Evolutionary conservation across 2,797 vertebrate genomes (phyloP).

Genomic region (Siniperca scherzeri): DNA sequence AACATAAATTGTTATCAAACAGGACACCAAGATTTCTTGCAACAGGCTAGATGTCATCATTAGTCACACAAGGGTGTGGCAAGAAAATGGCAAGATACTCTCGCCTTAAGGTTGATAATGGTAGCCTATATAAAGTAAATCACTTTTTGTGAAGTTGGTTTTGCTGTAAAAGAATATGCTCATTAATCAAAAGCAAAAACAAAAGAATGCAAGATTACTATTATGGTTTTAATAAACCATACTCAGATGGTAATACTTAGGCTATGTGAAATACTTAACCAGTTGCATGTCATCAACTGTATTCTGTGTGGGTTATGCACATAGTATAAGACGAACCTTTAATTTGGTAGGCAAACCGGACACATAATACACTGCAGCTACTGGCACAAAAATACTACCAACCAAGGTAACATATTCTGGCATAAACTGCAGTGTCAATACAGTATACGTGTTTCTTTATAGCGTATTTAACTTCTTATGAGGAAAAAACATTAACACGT

Average conservation of each 20-base stretch:
- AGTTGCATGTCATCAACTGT: too few relatives aligned
- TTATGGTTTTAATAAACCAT: background rate
- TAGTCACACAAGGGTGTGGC: background rate
- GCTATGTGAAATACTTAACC: too few relatives aligned
- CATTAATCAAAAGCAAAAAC: too few relatives aligned
- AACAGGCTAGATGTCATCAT: background rate
- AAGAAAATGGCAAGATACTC: background rate
- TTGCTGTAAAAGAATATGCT: background rate
- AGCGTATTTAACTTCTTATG: fast-evolving
- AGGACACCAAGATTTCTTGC: too few relatives aligned
- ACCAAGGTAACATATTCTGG: background rate
- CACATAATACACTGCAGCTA: background rate
- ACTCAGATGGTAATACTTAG: background rate
- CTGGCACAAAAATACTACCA: background rate
- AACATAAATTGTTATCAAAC: too few relatives aligned
- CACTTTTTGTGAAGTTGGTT: background rate
- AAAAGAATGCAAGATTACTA: background rate
- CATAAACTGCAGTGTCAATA: background rate
- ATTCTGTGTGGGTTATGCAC: background rate
- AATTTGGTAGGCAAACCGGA: conserved; percentile 55
- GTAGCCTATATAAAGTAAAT: background rate
- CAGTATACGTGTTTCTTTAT: fast-evolving
- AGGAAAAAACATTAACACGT: fast-evolving
- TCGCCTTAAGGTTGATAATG: background rate
- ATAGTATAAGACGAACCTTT: background rate